These are phyloP conservation scores for Sialis fuliginosa DNA, from an alignment of 2,888 invertebrate species.

Conservation along the genomic window DNA sequence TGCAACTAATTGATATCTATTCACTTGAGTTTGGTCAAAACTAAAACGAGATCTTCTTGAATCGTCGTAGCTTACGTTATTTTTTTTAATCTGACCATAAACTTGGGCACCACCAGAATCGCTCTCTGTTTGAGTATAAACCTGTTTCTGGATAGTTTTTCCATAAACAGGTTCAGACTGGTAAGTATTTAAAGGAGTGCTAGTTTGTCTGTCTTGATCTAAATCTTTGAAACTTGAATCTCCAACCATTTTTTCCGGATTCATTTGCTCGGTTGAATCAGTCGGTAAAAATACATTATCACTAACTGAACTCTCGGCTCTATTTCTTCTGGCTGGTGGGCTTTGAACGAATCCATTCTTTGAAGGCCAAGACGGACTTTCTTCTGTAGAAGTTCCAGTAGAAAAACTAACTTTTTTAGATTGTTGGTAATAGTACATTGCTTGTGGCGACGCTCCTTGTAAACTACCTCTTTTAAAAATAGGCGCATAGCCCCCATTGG, in stretches of 20 bases:
- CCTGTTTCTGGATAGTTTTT: constrained; percentile 11
- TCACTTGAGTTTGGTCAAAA: too few relatives aligned
- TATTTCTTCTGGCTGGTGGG: constrained; percentile 21
- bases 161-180: constrained; percentile 13
- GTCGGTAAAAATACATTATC: constrained; percentile 21
- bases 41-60: constrained; percentile 12
- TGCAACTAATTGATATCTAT: too few relatives aligned
- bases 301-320: constrained; percentile 12
- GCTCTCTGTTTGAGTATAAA: constrained; percentile 22
- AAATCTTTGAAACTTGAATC: not conserved
- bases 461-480: constrained; percentile 35
- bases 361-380: constrained; percentile 24
- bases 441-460: constrained; percentile 17
- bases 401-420: constrained; percentile 34
- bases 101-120: constrained; percentile 21
- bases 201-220: not conserved
- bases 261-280: constrained; percentile 3
- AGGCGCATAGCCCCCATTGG: constrained; percentile 18
- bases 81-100: constrained; percentile 13
- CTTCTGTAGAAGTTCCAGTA: constrained; percentile 13
- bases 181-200: too few relatives aligned
- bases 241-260: not conserved
- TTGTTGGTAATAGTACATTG: constrained; percentile 14
- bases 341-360: constrained; percentile 26
- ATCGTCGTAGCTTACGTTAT: constrained; percentile 23